These are phyloP conservation scores for Lasioglossum villosulum DNA, from an alignment of 2,888 invertebrate genomes.

Conservation along the genomic window DNA sequence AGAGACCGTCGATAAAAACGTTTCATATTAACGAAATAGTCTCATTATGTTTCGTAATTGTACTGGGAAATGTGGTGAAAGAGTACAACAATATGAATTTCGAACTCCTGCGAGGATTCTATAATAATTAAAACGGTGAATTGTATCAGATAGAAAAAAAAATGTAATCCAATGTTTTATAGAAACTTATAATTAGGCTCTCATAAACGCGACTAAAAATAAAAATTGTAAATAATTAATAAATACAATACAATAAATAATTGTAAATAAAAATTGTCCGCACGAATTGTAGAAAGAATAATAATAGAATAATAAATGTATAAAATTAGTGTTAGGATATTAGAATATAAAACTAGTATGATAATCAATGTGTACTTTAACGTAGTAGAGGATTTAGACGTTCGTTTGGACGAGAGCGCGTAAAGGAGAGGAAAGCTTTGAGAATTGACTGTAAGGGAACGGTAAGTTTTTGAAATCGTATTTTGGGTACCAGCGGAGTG, in stretches of 20 bases:
- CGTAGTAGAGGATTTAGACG: neutral
- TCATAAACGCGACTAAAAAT: too few species aligned
- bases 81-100: neutral
- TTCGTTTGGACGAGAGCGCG: neutral
- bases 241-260: too few species aligned
- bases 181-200: too few species aligned
- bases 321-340: neutral
- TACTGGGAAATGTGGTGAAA: neutral
- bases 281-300: too few species aligned
- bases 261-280: too few species aligned
- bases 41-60: neutral
- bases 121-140: neutral
- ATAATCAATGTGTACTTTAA: neutral
- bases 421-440: neutral
- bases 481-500: neutral
- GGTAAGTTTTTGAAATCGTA: conserved; percentile 1
- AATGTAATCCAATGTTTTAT: neutral
- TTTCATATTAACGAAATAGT: neutral
- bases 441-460: neutral
- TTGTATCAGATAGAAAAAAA: neutral
- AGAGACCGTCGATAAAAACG: neutral
- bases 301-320: too few species aligned
- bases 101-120: neutral
- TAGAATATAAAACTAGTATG: neutral
- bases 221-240: too few species aligned